Percentiles rank a stretch among this genome's conserved stretches.
These are phyloP conservation scores for Ischnura elegans DNA, from an alignment of 2,888 invertebrate species.

Conservation along the genomic window DNA sequence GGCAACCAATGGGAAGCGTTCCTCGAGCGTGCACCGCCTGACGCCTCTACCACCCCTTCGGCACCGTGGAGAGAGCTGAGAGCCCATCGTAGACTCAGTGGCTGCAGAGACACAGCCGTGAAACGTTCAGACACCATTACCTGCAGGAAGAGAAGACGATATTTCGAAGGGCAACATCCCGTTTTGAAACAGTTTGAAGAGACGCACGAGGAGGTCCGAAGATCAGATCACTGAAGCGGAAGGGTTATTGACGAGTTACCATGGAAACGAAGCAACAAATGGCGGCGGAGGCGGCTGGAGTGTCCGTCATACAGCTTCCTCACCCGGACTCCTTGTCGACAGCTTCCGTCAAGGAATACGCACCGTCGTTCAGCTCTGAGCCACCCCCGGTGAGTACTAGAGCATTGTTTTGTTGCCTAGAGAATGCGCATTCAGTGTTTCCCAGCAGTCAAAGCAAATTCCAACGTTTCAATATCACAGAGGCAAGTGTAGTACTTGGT, in stretches of 20 bases:
- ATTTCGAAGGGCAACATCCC: not conserved
- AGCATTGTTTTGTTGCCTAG: not conserved
- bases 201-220: not conserved
- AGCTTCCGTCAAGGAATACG: conserved; percentile 46
- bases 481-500: too few relatives aligned
- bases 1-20: conserved; percentile 11
- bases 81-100: conserved; percentile 1
- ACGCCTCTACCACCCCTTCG: not conserved
- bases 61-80: not conserved
- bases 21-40: not conserved
- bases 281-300: conserved; percentile 24
- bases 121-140: not conserved
- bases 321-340: conserved; percentile 36
- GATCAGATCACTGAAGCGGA: not conserved
- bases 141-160: not conserved
- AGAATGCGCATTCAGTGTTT: too few relatives aligned
- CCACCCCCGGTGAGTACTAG: conserved; percentile 39
- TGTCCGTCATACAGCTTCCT: conserved; percentile 54
- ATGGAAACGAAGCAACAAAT: not conserved
- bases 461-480: too few relatives aligned
- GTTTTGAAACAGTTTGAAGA: not conserved
- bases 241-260: not conserved
- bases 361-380: conserved; percentile 53
- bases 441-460: too few relatives aligned
- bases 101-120: conserved; percentile 18